Evolutionary conservation across 2,113 vertebrate genomes (phyloP).

Genomic region (Nothoprocta perdicaria): DNA sequence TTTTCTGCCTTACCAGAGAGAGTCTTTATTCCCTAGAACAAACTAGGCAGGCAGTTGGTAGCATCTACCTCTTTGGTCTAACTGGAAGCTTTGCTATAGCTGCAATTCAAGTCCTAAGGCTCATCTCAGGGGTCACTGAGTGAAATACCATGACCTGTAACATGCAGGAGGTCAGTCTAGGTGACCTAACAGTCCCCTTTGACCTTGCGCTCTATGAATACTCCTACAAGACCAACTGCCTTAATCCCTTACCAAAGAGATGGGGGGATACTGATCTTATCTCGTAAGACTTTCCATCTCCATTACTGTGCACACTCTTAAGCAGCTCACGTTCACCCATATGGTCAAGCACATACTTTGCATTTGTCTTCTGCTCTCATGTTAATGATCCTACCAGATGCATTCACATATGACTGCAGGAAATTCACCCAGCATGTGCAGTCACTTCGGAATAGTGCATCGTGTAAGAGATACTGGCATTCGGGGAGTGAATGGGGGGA

Average conservation of each 20-base stretch:
- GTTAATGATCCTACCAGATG: constrained; percentile 72
- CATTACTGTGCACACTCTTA: constrained; percentile 48
- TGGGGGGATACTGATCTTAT: constrained; percentile 52
- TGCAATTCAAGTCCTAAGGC: neutral
- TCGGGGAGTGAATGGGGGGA: fast-evolving
- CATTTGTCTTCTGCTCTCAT: constrained; percentile 67
- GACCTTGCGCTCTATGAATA: constrained; percentile 40
- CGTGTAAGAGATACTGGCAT: neutral
- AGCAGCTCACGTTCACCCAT: constrained; percentile 70
- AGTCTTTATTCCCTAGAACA: neutral
- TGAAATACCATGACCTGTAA: neutral
- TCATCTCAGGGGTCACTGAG: neutral
- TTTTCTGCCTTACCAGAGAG: neutral
- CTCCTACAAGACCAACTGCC: constrained; percentile 61
- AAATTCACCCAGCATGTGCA: constrained; percentile 48
- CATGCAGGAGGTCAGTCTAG: constrained; percentile 6
- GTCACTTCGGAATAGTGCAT: constrained; percentile 12
- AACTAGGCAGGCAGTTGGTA: neutral
- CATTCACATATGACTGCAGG: constrained; percentile 46
- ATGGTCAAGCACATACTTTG: constrained; percentile 67
- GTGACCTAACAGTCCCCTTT: constrained; percentile 46
- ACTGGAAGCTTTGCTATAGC: neutral
- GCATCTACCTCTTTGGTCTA: neutral
- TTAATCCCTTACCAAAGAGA: constrained; percentile 65
- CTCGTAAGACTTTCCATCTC: constrained; percentile 71